Percentiles rank a stretch among this genome's conserved stretches.
phyloP scores from a whole-genome alignment of 2,888 invertebrate genomes.

The Harpagoxenus sublaevis region DNA sequence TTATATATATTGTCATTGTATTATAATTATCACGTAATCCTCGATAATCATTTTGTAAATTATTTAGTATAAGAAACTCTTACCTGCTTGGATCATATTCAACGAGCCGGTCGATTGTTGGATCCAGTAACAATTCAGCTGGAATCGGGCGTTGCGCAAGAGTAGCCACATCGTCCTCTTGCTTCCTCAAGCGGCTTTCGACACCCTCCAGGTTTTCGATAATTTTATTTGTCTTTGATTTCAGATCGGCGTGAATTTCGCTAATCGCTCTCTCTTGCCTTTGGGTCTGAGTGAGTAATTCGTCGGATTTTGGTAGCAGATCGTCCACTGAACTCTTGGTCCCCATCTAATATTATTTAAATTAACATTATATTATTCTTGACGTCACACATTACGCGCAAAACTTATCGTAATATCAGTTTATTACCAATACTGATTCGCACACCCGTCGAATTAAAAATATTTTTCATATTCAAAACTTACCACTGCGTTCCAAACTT shows the following conservation, averaged over 20 bases:
- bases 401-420: background rate
- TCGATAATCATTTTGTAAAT: background rate
- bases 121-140: conserved; percentile 91
- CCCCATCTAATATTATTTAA: conserved; percentile 87
- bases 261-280: conserved; percentile 95
- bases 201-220: conserved; percentile 96
- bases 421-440: background rate
- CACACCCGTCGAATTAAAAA: background rate
- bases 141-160: conserved; percentile 92
- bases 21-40: background rate
- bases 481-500: conserved; percentile 95
- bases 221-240: conserved; percentile 94
- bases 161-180: conserved; percentile 93
- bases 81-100: conserved; percentile 93
- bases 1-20: background rate
- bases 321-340: conserved; percentile 96
- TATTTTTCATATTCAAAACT: conserved; percentile 58
- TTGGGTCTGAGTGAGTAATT: conserved; percentile 94
- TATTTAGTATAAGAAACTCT: conserved; percentile 64
- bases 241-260: conserved; percentile 94
- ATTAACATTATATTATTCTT: background rate
- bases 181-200: conserved; percentile 93
- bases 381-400: background rate
- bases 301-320: conserved; percentile 94
- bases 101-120: conserved; percentile 92